Conservation (phyloP, 1,140 invertebrate genomes). For the Protaetia brevitarsis region DNA sequence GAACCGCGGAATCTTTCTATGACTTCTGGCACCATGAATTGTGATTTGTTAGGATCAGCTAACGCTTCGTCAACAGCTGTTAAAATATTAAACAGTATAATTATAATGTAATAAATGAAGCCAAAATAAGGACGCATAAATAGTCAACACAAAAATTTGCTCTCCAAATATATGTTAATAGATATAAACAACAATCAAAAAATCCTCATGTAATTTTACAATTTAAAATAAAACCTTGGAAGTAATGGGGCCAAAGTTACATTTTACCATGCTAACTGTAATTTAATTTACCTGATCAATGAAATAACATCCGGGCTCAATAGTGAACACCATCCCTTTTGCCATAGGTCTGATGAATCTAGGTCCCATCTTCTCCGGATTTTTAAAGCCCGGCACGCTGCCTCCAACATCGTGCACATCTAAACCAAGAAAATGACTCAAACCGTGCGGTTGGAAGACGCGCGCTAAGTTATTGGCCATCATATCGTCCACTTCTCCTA, state of each 20-base stretch:
- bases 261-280: not conserved
- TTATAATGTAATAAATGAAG: too few relatives aligned
- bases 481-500: constrained; percentile 87
- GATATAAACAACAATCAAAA: too few relatives aligned
- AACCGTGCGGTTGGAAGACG: constrained; percentile 93
- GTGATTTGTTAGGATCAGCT: constrained; percentile 57
- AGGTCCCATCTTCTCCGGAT: constrained; percentile 45
- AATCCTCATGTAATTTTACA: constrained; percentile 28
- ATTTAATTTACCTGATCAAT: constrained; percentile 68
- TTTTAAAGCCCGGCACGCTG: constrained; percentile 51
- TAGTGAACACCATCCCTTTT: constrained; percentile 88
- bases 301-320: constrained; percentile 97
- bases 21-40: constrained; percentile 72
- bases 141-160: too few relatives aligned
- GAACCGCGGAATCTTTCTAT: constrained; percentile 75
- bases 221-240: too few relatives aligned
- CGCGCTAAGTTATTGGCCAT: constrained; percentile 74
- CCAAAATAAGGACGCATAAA: too few relatives aligned
- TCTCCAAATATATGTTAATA: too few relatives aligned
- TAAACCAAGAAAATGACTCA: constrained; percentile 91
- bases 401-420: constrained; percentile 98
- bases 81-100: constrained; percentile 34
- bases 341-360: constrained; percentile 79
- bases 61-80: constrained; percentile 71
- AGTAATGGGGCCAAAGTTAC: not conserved